Percentiles rank a stretch among this genome's conserved stretches.
phyloP scores from a whole-genome alignment of 2,888 invertebrate species.

The Lissonota sp. region DNA sequence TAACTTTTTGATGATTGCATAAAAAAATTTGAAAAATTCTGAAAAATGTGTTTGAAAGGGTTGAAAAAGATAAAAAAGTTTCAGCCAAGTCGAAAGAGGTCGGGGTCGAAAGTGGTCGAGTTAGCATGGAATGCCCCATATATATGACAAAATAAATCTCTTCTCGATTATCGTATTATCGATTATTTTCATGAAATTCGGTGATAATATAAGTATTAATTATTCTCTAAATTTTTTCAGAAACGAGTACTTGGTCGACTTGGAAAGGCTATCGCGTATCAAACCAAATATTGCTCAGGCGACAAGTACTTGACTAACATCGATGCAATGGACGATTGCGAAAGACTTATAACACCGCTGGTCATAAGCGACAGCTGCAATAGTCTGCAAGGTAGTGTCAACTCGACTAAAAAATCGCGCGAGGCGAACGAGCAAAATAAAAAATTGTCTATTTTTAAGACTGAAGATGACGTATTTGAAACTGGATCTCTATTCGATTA shows the following conservation, averaged over 20 bases:
- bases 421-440: slow-evolving; percentile 69
- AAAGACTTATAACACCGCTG: slow-evolving; percentile 68
- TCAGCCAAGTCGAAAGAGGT: no score
- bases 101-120: no score
- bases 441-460: slow-evolving; percentile 59
- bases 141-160: neutral
- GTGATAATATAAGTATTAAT: slow-evolving; percentile 15
- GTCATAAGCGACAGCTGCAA: slow-evolving; percentile 45
- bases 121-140: neutral
- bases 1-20: no score
- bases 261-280: slow-evolving; percentile 52
- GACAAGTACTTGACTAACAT: slow-evolving; percentile 47
- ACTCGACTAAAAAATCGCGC: slow-evolving; percentile 68
- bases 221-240: slow-evolving; percentile 56
- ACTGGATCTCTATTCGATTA: slow-evolving; percentile 71
- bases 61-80: no score
- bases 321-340: slow-evolving; percentile 54
- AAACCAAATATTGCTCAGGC: slow-evolving; percentile 36
- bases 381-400: slow-evolving; percentile 68
- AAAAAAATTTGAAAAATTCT: no score
- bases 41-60: no score
- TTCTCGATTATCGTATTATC: neutral
- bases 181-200: neutral
- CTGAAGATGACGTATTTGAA: slow-evolving; percentile 72
- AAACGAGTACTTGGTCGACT: slow-evolving; percentile 71